A percentile compares a stretch with the other conserved stretches of the same genome.
Conservation (phyloP, 2,797 vertebrate species). For the Petrocephalus schoutedeni region DNA sequence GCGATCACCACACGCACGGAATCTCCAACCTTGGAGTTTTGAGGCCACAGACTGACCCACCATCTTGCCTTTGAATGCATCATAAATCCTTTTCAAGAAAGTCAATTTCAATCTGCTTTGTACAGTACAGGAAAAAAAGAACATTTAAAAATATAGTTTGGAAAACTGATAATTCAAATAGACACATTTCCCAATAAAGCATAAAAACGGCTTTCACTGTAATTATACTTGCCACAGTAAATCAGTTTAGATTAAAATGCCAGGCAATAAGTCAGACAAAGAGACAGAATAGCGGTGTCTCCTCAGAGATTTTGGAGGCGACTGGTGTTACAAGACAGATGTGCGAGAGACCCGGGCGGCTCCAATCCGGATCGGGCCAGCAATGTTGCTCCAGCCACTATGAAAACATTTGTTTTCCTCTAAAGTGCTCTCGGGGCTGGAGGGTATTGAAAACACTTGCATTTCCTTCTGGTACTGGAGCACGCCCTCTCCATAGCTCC, state of each 20-base stretch:
- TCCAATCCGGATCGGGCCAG: background rate
- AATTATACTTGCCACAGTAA: slow-evolving; percentile 3
- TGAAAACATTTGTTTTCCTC: slow-evolving; percentile 47
- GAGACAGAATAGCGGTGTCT: background rate
- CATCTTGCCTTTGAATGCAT: background rate
- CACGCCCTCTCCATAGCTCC: background rate
- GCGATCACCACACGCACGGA: background rate
- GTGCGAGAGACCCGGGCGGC: background rate
- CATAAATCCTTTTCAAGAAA: slow-evolving; percentile 40
- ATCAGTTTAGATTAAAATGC: slow-evolving; percentile 14
- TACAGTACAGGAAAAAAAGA: slow-evolving; percentile 6
- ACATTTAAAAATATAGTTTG: background rate
- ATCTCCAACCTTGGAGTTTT: background rate
- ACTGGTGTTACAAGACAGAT: background rate
- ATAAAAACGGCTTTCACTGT: background rate
- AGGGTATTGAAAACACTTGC: slow-evolving; percentile 44
- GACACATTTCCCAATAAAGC: background rate
- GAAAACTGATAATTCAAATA: background rate
- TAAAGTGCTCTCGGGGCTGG: slow-evolving; percentile 38
- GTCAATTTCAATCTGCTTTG: slow-evolving; percentile 44
- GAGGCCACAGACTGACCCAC: background rate
- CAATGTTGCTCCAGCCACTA: slow-evolving; percentile 14
- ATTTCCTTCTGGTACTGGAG: slow-evolving; percentile 26
- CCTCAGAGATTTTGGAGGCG: background rate
- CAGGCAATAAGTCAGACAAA: background rate